Evolutionary conservation across 2,797 vertebrate species (phyloP).

Genomic region (Melanotaenia pygmaea): DNA sequence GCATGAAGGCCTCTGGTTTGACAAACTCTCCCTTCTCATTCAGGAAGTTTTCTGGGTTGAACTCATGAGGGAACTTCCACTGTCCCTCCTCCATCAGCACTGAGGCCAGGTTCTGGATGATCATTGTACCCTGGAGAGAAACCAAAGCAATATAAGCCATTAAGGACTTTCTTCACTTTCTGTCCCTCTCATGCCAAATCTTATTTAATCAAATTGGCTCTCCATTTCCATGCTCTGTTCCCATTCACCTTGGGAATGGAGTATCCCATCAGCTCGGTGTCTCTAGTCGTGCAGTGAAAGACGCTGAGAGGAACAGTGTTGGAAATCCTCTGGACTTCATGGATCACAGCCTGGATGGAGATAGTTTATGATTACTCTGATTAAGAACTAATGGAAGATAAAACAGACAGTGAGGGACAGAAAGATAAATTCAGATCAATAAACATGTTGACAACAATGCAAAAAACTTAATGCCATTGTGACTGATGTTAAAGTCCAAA

Average conservation of each 20-base stretch:
- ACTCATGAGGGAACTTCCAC: conserved; percentile 75
- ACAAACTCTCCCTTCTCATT: too few relatives aligned
- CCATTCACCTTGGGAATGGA: conserved; percentile 78
- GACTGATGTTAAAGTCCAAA: too few relatives aligned
- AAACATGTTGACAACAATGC: too few relatives aligned
- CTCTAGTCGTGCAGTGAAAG: conserved; percentile 76
- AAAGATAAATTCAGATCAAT: too few relatives aligned
- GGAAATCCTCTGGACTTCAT: conserved; percentile 80
- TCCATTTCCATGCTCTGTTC: too few relatives aligned
- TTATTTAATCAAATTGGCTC: neutral
- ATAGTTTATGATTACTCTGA: neutral
- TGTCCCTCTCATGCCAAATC: too few relatives aligned
- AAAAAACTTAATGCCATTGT: too few relatives aligned
- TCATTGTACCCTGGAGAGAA: conserved; percentile 52
- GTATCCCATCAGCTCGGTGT: conserved; percentile 83
- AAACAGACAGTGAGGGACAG: too few relatives aligned
- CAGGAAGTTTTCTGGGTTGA: conserved; percentile 18
- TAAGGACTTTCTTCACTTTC: too few relatives aligned
- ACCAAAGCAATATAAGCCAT: too few relatives aligned
- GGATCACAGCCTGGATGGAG: conserved; percentile 76
- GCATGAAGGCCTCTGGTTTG: too few relatives aligned
- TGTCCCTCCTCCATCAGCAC: conserved; percentile 58
- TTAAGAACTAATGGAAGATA: too few relatives aligned
- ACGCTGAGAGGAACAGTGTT: conserved; percentile 80
- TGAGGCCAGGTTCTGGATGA: conserved; percentile 39